These are phyloP conservation scores for Galaxea fascicularis DNA, from an alignment of 92 coral and sea anemone genomes.

Conservation along the genomic window DNA sequence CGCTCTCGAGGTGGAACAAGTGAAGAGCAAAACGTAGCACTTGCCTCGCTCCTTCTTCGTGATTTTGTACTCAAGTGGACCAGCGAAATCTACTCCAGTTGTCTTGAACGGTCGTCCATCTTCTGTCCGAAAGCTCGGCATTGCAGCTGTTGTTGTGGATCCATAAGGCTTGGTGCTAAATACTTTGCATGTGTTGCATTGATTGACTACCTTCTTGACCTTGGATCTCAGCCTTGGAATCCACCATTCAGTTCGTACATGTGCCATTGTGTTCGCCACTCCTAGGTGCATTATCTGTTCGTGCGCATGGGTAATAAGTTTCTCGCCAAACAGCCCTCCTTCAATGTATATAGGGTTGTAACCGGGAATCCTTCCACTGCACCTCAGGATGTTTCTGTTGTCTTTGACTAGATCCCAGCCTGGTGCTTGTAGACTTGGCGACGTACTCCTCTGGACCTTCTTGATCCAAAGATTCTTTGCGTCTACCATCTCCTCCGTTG, in stretches of 20 bases:
- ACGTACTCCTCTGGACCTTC: conserved; percentile 46
- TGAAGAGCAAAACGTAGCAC: conserved; percentile 59
- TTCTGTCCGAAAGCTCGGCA: conserved; percentile 51
- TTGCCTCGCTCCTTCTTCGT: conserved; percentile 57
- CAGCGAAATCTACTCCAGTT: conserved; percentile 45
- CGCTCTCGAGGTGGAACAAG: conserved; percentile 67
- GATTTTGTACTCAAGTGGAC: conserved; percentile 30
- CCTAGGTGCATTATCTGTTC: conserved; percentile 50
- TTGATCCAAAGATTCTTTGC: conserved; percentile 54
- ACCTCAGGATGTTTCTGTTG: conserved; percentile 55
- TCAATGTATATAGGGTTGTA: conserved; percentile 56
- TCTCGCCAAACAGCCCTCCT: conserved; percentile 63
- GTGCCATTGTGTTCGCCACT: conserved; percentile 62
- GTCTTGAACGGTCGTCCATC: conserved; percentile 22
- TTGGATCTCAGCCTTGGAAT: conserved; percentile 48
- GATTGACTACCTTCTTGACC: conserved; percentile 46
- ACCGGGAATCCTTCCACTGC: conserved; percentile 54
- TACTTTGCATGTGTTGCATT: conserved; percentile 42
- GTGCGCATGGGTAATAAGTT: conserved; percentile 62
- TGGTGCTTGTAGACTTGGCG: conserved; percentile 36
- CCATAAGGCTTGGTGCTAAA: not conserved
- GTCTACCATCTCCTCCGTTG: conserved; percentile 10
- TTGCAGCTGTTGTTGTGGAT: conserved; percentile 21
- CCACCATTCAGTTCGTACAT: conserved; percentile 59
- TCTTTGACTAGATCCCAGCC: conserved; percentile 61